Evolutionary conservation across 1,140 invertebrate genomes (phyloP).

Genomic region (Polypedilum pembai): DNA sequence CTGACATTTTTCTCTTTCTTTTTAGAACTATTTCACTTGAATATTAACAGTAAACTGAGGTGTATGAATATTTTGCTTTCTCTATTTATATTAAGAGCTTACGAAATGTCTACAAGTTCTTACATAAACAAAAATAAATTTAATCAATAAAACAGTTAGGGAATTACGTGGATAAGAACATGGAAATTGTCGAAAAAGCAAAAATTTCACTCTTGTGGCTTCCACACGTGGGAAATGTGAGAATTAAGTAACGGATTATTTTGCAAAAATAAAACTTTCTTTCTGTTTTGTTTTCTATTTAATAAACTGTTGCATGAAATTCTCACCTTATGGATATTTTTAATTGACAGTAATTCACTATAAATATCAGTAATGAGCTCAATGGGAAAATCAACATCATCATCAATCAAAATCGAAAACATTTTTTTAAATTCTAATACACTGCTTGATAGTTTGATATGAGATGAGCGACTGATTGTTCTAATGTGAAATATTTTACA

Average conservation of each 20-base stretch:
- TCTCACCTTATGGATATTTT: background rate
- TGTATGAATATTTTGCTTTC: background rate
- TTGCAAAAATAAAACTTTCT: background rate
- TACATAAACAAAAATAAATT: background rate
- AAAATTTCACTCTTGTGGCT: background rate
- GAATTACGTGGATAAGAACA: background rate
- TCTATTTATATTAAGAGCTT: background rate
- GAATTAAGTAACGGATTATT: background rate
- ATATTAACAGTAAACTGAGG: background rate
- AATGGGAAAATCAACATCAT: background rate
- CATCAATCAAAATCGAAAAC: background rate
- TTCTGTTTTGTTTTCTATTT: background rate
- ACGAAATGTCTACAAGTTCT: background rate
- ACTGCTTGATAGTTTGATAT: too few species aligned
- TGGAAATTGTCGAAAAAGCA: too few species aligned
- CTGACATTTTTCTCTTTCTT: constrained; percentile 7
- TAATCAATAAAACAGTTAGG: background rate
- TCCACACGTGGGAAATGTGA: background rate
- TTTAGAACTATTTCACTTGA: background rate
- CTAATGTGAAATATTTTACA: too few species aligned
- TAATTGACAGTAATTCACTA: background rate
- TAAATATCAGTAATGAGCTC: background rate
- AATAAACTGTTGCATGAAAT: background rate
- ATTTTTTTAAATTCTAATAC: background rate
- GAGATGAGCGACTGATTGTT: too few species aligned